Conservation (phyloP, 2,113 vertebrate genomes). For the Aphyosemion australe region DNA sequence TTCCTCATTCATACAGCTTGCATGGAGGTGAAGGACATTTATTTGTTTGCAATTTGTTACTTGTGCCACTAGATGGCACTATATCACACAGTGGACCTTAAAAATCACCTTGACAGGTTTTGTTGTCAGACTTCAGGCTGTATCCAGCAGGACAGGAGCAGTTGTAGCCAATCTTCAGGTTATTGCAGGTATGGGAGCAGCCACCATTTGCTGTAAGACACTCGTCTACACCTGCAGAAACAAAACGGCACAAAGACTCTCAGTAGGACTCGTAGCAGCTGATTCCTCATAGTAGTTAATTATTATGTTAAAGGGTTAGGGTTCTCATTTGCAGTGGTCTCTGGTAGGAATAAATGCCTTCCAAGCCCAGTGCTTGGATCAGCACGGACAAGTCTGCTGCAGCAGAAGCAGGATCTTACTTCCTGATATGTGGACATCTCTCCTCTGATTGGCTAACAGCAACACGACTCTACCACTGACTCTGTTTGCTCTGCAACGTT, state of each 20-base stretch:
- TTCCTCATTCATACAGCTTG: neutral
- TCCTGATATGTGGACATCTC: too few species aligned
- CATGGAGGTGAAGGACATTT: neutral
- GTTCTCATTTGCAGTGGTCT: too few species aligned
- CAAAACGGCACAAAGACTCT: neutral
- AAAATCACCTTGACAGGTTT: slow-evolving; percentile 82
- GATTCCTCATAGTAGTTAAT: neutral
- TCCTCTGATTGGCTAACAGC: too few species aligned
- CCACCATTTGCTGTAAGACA: slow-evolving; percentile 80
- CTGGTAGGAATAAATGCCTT: too few species aligned
- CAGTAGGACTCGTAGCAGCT: slow-evolving; percentile 16
- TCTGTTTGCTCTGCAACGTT: too few species aligned
- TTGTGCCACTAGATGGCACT: neutral
- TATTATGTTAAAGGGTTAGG: neutral
- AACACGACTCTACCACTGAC: too few species aligned
- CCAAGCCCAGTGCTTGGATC: too few species aligned
- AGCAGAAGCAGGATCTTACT: too few species aligned
- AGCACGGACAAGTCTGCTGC: too few species aligned
- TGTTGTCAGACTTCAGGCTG: slow-evolving; percentile 68
- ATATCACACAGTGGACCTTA: neutral
- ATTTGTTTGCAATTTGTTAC: neutral
- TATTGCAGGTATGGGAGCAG: slow-evolving; percentile 83
- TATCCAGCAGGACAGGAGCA: slow-evolving; percentile 85
- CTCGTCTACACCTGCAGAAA: slow-evolving; percentile 80
- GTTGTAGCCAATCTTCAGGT: slow-evolving; percentile 84